Percentiles rank a stretch among this genome's conserved stretches.
Evolutionary conservation across 23 tunicate genomes (phyloP).

Genomic region (Phallusia fumigata): DNA sequence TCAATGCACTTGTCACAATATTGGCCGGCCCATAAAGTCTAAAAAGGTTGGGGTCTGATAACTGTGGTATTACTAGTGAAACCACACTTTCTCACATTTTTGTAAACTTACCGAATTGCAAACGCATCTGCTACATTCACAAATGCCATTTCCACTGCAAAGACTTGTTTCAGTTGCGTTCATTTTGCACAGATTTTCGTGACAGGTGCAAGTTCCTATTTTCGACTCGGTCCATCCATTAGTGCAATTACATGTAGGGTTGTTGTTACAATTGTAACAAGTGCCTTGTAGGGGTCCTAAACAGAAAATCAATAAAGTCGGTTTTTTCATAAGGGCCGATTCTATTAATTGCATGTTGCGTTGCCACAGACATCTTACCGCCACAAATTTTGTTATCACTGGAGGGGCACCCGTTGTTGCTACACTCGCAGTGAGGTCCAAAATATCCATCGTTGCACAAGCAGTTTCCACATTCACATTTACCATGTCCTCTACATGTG

Average conservation of each 20-base stretch:
- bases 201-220: constrained; percentile 58
- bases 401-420: constrained; percentile 63
- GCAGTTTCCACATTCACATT: constrained; percentile 70
- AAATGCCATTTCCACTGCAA: constrained; percentile 65
- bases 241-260: constrained; percentile 45
- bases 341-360: too few relatives aligned
- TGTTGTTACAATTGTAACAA: constrained; percentile 57
- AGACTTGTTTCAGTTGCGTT: not conserved
- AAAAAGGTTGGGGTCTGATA: too few relatives aligned
- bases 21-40: constrained; percentile 12
- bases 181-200: constrained; percentile 37
- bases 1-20: constrained; percentile 62
- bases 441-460: constrained; percentile 52
- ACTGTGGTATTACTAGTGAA: too few relatives aligned
- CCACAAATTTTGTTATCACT: constrained; percentile 52
- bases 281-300: constrained; percentile 15
- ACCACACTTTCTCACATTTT: not conserved
- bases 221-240: constrained; percentile 19
- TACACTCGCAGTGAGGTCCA: constrained; percentile 58
- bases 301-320: not conserved
- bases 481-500: constrained; percentile 52
- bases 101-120: constrained; percentile 19
- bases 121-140: constrained; percentile 57
- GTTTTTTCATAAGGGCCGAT: not conserved
- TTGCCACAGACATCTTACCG: constrained; percentile 24